Conservation (phyloP, 2,113 vertebrate genomes). For the Pungitius pungitius region DNA sequence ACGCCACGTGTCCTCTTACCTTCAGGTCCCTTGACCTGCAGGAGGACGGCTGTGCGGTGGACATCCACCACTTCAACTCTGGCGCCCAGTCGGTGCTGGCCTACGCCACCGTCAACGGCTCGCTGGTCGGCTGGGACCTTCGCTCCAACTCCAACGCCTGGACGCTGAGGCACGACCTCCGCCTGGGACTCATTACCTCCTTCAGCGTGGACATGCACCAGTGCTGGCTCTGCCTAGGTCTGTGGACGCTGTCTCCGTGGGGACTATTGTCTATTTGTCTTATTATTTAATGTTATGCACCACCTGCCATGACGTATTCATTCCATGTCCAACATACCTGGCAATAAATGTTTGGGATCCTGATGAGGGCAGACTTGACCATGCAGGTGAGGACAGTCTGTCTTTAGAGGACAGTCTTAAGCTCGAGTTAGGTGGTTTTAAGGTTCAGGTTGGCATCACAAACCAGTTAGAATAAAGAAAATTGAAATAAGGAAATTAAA, state of each 20-base stretch:
- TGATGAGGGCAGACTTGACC: too few species aligned
- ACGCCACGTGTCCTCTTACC: neutral
- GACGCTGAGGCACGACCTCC: conserved; percentile 92
- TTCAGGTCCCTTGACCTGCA: conserved; percentile 88
- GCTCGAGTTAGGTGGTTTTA: too few species aligned
- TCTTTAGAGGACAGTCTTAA: too few species aligned
- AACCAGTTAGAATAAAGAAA: too few species aligned
- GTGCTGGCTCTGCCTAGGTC: conserved; percentile 98
- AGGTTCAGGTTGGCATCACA: too few species aligned
- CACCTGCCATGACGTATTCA: too few species aligned
- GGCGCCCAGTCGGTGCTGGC: conserved; percentile 94
- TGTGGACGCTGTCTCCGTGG: neutral
- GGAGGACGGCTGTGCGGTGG: conserved; percentile 95
- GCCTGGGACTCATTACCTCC: conserved; percentile 95
- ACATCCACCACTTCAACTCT: conserved; percentile 96
- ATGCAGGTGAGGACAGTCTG: too few species aligned
- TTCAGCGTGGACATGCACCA: conserved; percentile 98
- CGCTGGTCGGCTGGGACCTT: conserved; percentile 96
- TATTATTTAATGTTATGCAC: too few species aligned
- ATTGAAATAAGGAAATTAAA: too few species aligned
- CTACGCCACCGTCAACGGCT: conserved; percentile 94
- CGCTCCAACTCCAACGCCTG: conserved; percentile 91
- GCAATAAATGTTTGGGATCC: too few species aligned
- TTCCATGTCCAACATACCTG: too few species aligned
- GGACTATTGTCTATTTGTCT: neutral